Evolutionary conservation across 2,113 vertebrate genomes (phyloP), one percentile per base, ranked within the genome.

Genomic region (Morone chrysops): DNA sequence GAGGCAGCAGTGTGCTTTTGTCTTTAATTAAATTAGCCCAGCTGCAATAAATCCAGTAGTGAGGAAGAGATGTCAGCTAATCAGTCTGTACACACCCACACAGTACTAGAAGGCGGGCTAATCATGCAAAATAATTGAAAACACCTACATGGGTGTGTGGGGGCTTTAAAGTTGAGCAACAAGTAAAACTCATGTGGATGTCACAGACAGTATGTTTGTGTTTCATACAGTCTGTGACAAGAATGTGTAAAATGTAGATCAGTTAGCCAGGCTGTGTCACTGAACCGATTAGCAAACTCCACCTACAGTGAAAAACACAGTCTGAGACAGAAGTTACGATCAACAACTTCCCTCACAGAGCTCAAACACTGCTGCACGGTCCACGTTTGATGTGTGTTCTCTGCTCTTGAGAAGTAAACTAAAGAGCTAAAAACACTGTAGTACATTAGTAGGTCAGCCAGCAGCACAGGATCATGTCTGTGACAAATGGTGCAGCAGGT

Each of bases 181-280:
- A 51, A 66, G 20, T 6, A 40, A 8, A 45, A 17, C 13, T 25
- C 40, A 20, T 7, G 2, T 11, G 9, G 43, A 8, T 45, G 7
- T 45, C 43, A 11, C 43, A 11, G 2, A 62, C 36, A 25, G 41
- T 6, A 20, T 11, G 3, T 16, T 12, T 50, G 75, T 25, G 54
- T 4, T 59, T 51, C 54, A 13, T 25, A 18, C 43, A 8, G 38
- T 38, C 51, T 60, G 5, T 68, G 48, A 36, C 13, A 83, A 68
- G 83, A 92, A 93, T 92, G 87, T 85, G 67, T 75, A 60, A 85
- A 90, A 93, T 93, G 92, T 89, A 76, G 88, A 84, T 80, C 59
- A 61, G 61, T 77, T 31, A 17, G 83, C 79, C 1, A 1, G 9
- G 41, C 40, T 6, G 1, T 40, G 45, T 61, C 51, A 25, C 20